Conservation (phyloP, 2,797 vertebrate genomes). For the Fistularia commersonii region DNA sequence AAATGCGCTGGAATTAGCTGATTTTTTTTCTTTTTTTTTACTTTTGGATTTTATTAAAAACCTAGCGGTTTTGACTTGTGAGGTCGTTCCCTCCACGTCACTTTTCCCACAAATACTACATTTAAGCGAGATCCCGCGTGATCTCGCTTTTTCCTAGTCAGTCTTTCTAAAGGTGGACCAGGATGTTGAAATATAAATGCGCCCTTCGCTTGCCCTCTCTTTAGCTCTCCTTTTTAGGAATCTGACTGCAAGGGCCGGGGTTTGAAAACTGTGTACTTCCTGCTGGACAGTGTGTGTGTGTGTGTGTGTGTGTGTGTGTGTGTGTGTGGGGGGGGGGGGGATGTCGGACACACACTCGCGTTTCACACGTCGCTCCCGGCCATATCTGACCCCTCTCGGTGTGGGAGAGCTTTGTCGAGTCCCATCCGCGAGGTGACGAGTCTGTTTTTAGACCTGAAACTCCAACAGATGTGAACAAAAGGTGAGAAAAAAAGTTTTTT, state of each 20-base stretch:
- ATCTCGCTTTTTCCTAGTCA: slow-evolving; percentile 30
- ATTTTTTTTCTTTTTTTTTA: too few relatives aligned
- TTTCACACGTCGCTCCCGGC: slow-evolving; percentile 35
- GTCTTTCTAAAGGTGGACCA: slow-evolving; percentile 22
- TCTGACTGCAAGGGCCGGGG: slow-evolving; percentile 26
- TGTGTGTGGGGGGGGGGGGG: too few relatives aligned
- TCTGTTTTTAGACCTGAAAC: slow-evolving; percentile 18
- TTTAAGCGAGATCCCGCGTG: slow-evolving; percentile 53
- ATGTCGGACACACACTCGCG: slow-evolving; percentile 31
- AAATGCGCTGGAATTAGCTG: too few relatives aligned
- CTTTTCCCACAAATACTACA: slow-evolving; percentile 48
- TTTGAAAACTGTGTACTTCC: slow-evolving; percentile 37
- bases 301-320: too few relatives aligned
- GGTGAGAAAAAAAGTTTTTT: too few relatives aligned
- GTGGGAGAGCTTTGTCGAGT: slow-evolving; percentile 29
- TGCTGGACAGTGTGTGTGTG: too few relatives aligned
- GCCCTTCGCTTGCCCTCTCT: slow-evolving; percentile 53
- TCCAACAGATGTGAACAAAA: slow-evolving; percentile 5
- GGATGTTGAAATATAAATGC: slow-evolving; percentile 72
- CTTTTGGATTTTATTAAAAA: slow-evolving; percentile 22
- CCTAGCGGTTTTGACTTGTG: slow-evolving; percentile 7
- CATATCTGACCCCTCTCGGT: slow-evolving; percentile 44
- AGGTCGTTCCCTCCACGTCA: slow-evolving; percentile 26
- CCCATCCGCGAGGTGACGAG: slow-evolving; percentile 24
- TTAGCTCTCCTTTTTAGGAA: slow-evolving; percentile 42